Base-by-base conservation (phyloP, 2,113 vertebrate species). In the Myodes glareolus region DNA sequence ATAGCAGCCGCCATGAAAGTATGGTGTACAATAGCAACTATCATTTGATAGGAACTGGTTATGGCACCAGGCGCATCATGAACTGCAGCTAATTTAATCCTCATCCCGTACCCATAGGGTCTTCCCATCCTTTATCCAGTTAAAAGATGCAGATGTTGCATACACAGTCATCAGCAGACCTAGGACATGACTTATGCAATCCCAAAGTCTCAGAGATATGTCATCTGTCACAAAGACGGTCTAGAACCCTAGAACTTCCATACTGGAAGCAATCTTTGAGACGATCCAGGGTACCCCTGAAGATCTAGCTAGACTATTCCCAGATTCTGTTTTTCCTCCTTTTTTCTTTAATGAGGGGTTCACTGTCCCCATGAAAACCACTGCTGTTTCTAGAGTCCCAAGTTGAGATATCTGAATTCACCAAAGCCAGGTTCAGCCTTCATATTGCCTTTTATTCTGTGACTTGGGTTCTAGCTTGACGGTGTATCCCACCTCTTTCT, bases 261-360 rank as follows among this genome's bases (percentile, higher is more conserved):
- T 45, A 19, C 75, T 86, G 45, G 65, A 81, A 91, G 97, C 10
- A 84, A 92, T 47, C 72, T 58, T 36, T 31, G 52, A 90, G 87
- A 72, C 65, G 63, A 77, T 55, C 33, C 52, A 65, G 82, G 65
- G 47, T 42, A 61, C 55, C 7, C 13, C n/a, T 45, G 33, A 17
- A 55, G 55, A 29, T 27, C 36, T 50, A 42, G 45, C 52, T 52
- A 80, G 80, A 70, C 10, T 42, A 21, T 39, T 36, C 27, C 42
- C 33, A 47, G 42, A 73, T 63, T 72, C 73, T 88, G n/a, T 5
- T 52, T 73, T 16, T 23, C 5, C 6, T 86, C 33, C 21, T 86
- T 29, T 39, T 72, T 7, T 39, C 67, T 7, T 39, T 21, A 5
- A 10, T 25, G 78, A 88, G 12, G 5, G 3, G n/a, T 13, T 88